phyloP scores from a whole-genome alignment of 2,113 vertebrate genomes.

The Erinaceus europaeus region DNA sequence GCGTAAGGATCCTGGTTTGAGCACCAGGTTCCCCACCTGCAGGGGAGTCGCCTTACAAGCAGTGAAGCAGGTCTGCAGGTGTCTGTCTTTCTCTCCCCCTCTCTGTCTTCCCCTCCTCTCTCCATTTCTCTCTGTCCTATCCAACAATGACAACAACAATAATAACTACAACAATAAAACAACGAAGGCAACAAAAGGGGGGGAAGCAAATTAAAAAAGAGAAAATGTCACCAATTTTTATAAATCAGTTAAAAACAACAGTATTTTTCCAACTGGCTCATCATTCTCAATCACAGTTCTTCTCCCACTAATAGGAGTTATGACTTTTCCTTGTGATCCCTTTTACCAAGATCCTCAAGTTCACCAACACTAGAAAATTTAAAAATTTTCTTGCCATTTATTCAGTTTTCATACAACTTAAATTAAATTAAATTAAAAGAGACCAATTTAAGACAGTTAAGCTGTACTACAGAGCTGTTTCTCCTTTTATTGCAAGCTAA shows the following conservation, averaged over 20 bases:
- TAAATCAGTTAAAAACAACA: not conserved
- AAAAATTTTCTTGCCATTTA: not conserved
- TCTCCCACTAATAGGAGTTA: accelerated
- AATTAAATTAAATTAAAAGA: slow-evolving; percentile 8
- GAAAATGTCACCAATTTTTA: slow-evolving; percentile 3
- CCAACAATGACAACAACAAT: too few species aligned
- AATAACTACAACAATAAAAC: too few species aligned
- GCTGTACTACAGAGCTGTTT: not conserved
- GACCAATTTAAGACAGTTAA: not conserved
- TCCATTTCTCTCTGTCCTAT: too few species aligned
- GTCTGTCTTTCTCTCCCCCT: too few species aligned
- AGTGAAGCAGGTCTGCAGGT: too few species aligned
- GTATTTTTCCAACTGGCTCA: not conserved
- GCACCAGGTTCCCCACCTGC: too few species aligned
- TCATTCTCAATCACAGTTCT: not conserved
- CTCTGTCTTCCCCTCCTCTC: too few species aligned
- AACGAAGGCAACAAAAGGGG: too few species aligned
- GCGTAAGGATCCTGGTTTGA: too few species aligned
- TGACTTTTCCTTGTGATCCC: not conserved
- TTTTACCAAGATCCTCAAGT: not conserved
- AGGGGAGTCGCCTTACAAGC: too few species aligned
- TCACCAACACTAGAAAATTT: not conserved
- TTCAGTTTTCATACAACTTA: not conserved
- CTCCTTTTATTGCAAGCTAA: slow-evolving; percentile 9
- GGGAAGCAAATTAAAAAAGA: too few species aligned